phyloP scores from a whole-genome alignment of 2,797 vertebrate genomes.

The Paedocypris micromegethes region DNA sequence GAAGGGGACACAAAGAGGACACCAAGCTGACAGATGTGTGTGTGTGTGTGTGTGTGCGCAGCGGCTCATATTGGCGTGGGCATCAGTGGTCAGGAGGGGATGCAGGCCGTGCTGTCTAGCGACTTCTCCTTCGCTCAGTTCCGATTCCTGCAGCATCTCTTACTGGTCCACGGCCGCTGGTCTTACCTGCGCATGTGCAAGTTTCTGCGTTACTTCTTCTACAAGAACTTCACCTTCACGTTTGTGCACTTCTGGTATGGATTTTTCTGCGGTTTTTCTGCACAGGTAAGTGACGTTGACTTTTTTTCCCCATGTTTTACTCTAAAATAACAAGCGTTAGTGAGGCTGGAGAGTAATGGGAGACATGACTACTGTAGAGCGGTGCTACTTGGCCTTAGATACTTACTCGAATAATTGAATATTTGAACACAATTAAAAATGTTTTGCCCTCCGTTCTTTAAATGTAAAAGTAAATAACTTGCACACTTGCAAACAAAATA shows the following conservation, averaged over 20 bases:
- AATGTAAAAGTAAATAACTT: too few relatives aligned
- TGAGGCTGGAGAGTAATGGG: too few relatives aligned
- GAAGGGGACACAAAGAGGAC: too few relatives aligned
- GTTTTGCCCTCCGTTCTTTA: too few relatives aligned
- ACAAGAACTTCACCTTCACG: constrained; percentile 84
- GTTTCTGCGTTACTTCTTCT: constrained; percentile 84
- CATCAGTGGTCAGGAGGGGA: constrained; percentile 79
- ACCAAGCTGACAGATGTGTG: too few relatives aligned
- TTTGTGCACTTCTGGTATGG: constrained; percentile 83
- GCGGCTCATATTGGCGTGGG: constrained; percentile 82
- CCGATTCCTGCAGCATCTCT: constrained; percentile 75
- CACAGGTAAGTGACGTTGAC: constrained; percentile 68
- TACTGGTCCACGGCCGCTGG: constrained; percentile 80
- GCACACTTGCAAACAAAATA: too few relatives aligned
- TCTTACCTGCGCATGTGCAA: constrained; percentile 85
- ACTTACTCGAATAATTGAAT: too few relatives aligned
- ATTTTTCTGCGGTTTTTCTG: constrained; percentile 82
- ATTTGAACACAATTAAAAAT: too few relatives aligned
- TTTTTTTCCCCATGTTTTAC: too few relatives aligned
- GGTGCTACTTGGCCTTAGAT: too few relatives aligned
- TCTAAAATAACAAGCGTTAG: not conserved
- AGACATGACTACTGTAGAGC: too few relatives aligned
- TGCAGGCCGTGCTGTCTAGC: constrained; percentile 77
- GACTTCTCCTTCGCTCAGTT: constrained; percentile 82
- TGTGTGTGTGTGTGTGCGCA: constrained; percentile 44